Evolutionary conservation across 2,888 invertebrate genomes (phyloP).

Genomic region (Galerucella nymphaeae): DNA sequence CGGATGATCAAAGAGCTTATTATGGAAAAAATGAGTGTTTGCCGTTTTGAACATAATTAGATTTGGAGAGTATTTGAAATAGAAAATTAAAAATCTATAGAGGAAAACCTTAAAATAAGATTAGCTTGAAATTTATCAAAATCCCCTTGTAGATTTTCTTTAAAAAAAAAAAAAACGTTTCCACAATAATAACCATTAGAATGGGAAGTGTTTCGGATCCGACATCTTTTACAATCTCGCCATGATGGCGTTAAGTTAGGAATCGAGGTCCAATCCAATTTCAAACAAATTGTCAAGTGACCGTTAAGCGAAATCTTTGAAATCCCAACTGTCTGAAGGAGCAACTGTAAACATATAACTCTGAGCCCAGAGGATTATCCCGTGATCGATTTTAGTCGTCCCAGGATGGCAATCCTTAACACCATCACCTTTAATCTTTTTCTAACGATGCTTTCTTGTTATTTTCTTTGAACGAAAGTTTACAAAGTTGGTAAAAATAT

Average conservation of each 20-base stretch:
- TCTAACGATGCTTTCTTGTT: slow-evolving; percentile 38
- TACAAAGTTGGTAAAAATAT: neutral
- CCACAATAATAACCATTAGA: slow-evolving; percentile 36
- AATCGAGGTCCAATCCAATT: slow-evolving; percentile 60
- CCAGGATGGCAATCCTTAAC: slow-evolving; percentile 53
- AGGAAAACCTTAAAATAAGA: too few relatives aligned
- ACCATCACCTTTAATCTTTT: slow-evolving; percentile 48
- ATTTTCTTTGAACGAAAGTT: slow-evolving; percentile 12
- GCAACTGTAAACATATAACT: slow-evolving; percentile 63
- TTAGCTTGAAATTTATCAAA: neutral
- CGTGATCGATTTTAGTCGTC: slow-evolving; percentile 60
- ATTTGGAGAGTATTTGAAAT: slow-evolving; percentile 34
- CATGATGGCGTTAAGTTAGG: slow-evolving; percentile 48
- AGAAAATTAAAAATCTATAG: slow-evolving; percentile 27
- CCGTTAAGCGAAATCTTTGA: slow-evolving; percentile 62
- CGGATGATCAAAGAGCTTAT: slow-evolving; percentile 55
- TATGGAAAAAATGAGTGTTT: slow-evolving; percentile 41
- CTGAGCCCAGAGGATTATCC: slow-evolving; percentile 60
- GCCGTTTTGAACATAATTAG: slow-evolving; percentile 35
- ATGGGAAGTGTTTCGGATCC: slow-evolving; percentile 27
- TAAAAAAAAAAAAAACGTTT: neutral
- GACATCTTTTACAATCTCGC: slow-evolving; percentile 40
- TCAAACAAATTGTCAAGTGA: slow-evolving; percentile 63
- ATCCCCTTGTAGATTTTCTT: neutral
- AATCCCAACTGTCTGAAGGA: slow-evolving; percentile 61